A percentile compares a stretch with the other conserved stretches of the same genome.
Conservation (phyloP, 2,888 invertebrate genomes). For the Cartodere bifasciata region DNA sequence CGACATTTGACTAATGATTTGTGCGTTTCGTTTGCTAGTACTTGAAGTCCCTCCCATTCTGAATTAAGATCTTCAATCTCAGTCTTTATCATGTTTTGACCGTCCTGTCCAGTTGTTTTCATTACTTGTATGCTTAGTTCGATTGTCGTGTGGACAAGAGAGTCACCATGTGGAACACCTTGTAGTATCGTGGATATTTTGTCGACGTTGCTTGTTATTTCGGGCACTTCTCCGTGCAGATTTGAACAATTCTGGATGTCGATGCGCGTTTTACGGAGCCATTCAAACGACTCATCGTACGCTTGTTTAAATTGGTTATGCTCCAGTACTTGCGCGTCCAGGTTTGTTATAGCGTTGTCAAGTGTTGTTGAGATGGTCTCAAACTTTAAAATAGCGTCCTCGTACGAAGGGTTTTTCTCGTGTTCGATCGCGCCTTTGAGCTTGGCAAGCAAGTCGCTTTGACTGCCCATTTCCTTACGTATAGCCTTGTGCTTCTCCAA, state of each 20-base stretch:
- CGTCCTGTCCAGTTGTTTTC: slow-evolving; percentile 67
- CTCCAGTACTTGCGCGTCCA: slow-evolving; percentile 72
- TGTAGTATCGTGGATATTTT: slow-evolving; percentile 57
- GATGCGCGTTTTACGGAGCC: slow-evolving; percentile 69
- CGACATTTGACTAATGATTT: slow-evolving; percentile 63
- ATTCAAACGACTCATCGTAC: slow-evolving; percentile 71
- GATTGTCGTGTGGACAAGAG: slow-evolving; percentile 58
- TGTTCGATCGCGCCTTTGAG: slow-evolving; percentile 61
- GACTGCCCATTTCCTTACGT: slow-evolving; percentile 68
- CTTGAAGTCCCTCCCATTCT: slow-evolving; percentile 73
- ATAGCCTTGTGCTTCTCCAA: slow-evolving; percentile 78
- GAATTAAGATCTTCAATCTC: slow-evolving; percentile 68
- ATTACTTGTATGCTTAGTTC: slow-evolving; percentile 63
- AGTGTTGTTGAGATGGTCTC: slow-evolving; percentile 1
- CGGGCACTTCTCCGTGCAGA: slow-evolving; percentile 75
- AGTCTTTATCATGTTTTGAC: slow-evolving; percentile 67
- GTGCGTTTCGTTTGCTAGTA: slow-evolving; percentile 63
- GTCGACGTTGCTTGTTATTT: slow-evolving; percentile 61
- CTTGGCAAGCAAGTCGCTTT: slow-evolving; percentile 65
- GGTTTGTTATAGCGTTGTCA: slow-evolving; percentile 43
- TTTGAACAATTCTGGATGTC: slow-evolving; percentile 76
- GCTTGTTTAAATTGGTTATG: slow-evolving; percentile 81
- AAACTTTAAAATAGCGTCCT: slow-evolving; percentile 8
- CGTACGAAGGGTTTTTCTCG: slow-evolving; percentile 46
- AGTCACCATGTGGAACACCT: slow-evolving; percentile 59